Conservation (phyloP, 2,113 vertebrate species). For the Camelus dromedarius region DNA sequence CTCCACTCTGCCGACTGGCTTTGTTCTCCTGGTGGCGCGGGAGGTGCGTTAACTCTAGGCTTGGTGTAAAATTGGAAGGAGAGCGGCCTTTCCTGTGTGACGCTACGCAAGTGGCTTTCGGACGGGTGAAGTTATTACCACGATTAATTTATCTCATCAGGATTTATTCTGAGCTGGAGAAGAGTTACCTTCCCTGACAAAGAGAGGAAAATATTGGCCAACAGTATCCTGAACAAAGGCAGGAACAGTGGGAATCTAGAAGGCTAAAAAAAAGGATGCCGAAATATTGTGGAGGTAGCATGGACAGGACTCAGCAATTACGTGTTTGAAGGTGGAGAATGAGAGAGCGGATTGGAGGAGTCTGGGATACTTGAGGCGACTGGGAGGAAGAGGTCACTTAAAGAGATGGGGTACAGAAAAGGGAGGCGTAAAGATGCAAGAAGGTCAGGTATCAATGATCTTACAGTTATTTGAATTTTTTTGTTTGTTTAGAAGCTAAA, state of each 20-base stretch:
- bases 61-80: not conserved
- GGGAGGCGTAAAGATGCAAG: not conserved
- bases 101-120: not conserved
- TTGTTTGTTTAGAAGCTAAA: constrained; percentile 49
- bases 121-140: not conserved
- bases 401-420: not conserved
- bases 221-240: not conserved
- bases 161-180: not conserved
- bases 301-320: accelerated
- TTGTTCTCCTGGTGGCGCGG: not conserved
- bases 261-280: no score
- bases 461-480: not conserved
- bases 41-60: accelerated
- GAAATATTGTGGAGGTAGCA: accelerated
- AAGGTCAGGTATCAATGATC: not conserved
- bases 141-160: not conserved
- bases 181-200: not conserved
- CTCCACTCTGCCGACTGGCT: not conserved
- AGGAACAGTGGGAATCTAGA: accelerated
- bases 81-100: not conserved
- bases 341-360: not conserved
- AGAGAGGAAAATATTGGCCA: no score
- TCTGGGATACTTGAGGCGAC: not conserved
- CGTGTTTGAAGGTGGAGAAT: not conserved
- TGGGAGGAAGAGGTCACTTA: not conserved